phyloP scores from a whole-genome alignment of 2,113 vertebrate species.

The Phrynosoma platyrhinos region DNA sequence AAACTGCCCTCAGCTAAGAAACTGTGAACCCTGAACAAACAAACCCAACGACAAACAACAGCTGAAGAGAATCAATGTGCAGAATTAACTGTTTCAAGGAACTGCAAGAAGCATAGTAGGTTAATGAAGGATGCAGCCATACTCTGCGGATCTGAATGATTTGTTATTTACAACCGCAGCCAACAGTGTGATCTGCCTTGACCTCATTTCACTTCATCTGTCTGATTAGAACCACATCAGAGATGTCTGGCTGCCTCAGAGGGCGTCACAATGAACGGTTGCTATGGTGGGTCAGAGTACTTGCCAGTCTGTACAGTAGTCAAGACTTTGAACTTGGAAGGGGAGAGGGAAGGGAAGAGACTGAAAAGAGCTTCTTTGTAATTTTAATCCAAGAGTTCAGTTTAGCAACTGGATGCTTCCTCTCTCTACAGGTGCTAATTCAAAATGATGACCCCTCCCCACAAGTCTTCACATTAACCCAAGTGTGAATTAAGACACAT shows the following conservation, averaged over 20 bases:
- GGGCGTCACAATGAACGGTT: constrained; percentile 36
- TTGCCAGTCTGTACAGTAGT: constrained; percentile 26
- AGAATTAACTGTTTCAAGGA: not conserved
- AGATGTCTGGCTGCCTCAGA: constrained; percentile 50
- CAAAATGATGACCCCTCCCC: constrained; percentile 32
- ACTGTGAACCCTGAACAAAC: not conserved
- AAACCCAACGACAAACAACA: not conserved
- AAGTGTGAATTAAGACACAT: constrained; percentile 8
- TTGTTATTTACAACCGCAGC: constrained; percentile 59
- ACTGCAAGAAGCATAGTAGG: not conserved
- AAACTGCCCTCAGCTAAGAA: not conserved
- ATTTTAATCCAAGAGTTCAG: constrained; percentile 61
- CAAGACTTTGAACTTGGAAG: constrained; percentile 48
- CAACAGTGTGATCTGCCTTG: constrained; percentile 48
- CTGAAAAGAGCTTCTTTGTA: constrained; percentile 32
- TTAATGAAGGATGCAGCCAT: not conserved
- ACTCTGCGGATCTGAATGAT: constrained; percentile 48
- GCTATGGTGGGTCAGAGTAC: constrained; percentile 32
- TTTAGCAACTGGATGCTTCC: constrained; percentile 54
- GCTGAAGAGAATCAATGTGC: not conserved
- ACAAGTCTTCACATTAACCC: constrained; percentile 38
- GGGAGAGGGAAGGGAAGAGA: not conserved
- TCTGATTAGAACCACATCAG: constrained; percentile 58
- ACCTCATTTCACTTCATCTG: constrained; percentile 49
- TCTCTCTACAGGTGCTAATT: constrained; percentile 38